phyloP scores from a whole-genome alignment of 2,797 vertebrate species.

The Aplochiton taeniatus region DNA sequence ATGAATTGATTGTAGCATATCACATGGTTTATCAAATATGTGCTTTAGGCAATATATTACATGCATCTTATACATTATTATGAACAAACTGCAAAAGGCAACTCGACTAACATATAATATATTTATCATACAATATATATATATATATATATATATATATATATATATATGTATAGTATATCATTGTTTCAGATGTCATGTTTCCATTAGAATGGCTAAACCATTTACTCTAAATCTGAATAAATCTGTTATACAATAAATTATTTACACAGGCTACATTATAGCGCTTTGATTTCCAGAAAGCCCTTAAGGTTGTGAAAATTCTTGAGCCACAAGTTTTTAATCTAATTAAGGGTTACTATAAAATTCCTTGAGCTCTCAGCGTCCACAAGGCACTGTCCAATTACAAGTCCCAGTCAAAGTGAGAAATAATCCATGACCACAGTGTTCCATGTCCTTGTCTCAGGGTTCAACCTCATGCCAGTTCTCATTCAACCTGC shows the following conservation, averaged over 20 bases:
- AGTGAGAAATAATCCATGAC: slow-evolving; percentile 59
- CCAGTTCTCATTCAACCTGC: slow-evolving; percentile 79
- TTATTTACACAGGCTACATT: no score
- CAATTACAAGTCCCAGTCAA: slow-evolving; percentile 42
- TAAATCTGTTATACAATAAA: slow-evolving; percentile 17
- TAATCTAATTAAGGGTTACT: no score
- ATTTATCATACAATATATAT: slow-evolving; percentile 62
- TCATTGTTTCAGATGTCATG: slow-evolving; percentile 10
- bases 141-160: slow-evolving; percentile 61
- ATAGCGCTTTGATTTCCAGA: no score
- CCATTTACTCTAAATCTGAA: slow-evolving; percentile 22
- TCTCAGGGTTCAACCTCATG: slow-evolving; percentile 78
- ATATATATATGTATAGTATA: slow-evolving; percentile 6
- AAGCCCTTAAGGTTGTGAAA: no score
- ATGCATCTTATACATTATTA: slow-evolving; percentile 79
- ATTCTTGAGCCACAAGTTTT: no score
- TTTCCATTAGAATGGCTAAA: slow-evolving; percentile 29
- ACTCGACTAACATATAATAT: slow-evolving; percentile 34
- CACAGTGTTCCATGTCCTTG: slow-evolving; percentile 27
- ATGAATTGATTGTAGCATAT: background rate
- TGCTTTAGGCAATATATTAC: slow-evolving; percentile 85
- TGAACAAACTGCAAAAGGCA: slow-evolving; percentile 46
- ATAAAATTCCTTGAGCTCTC: slow-evolving; percentile 27
- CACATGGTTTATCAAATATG: slow-evolving; percentile 40
- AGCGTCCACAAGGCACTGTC: slow-evolving; percentile 35